phyloP scores from a whole-genome alignment of 2,888 invertebrate genomes.

The Camptogramma bilineatum region DNA sequence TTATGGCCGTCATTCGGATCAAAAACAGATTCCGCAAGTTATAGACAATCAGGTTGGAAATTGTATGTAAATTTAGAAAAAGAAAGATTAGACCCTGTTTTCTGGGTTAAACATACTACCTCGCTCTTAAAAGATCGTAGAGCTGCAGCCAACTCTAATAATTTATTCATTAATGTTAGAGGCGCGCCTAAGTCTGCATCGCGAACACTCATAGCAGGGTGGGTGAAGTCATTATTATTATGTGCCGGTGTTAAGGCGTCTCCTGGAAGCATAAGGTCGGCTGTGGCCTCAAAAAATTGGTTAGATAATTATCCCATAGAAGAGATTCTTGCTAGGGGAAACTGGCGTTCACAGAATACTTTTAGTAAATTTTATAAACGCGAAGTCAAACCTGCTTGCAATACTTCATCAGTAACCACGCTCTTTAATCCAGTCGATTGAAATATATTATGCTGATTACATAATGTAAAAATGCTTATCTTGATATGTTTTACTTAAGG shows the following conservation, averaged over 20 bases:
- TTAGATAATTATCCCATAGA: background rate
- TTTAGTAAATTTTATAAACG: background rate
- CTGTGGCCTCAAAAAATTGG: constrained; percentile 7
- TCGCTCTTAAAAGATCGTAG: background rate
- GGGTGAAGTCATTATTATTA: background rate
- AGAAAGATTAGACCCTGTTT: background rate
- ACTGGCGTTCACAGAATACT: background rate
- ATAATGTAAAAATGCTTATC: background rate
- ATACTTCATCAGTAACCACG: background rate
- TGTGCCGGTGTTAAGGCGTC: background rate
- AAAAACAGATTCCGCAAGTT: background rate
- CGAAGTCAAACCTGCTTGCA: no score
- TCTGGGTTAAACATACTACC: background rate
- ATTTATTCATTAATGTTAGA: background rate
- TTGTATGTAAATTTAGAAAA: background rate
- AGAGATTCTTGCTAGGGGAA: background rate
- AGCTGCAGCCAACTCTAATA: no score
- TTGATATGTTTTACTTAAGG: no score
- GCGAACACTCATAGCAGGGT: background rate
- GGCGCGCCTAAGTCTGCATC: background rate
- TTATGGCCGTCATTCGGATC: background rate
- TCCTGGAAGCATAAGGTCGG: background rate
- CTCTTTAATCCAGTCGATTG: background rate
- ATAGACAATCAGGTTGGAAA: background rate
- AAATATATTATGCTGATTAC: background rate